Base-by-base conservation (phyloP, 2,888 invertebrate species). In the Anorthoa munda region DNA sequence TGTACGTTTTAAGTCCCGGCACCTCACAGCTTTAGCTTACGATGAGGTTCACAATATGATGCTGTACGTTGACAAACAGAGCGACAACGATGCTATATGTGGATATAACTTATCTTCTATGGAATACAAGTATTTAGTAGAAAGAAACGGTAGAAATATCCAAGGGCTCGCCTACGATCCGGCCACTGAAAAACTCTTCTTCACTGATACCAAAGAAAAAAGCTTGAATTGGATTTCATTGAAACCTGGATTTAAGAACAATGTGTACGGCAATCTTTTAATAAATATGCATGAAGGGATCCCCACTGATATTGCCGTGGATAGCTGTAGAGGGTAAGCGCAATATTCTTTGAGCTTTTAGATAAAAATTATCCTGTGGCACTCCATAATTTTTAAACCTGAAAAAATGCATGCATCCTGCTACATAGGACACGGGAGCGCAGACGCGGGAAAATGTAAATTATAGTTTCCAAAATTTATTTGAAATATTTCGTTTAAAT, bases 101-200 rank as follows among this genome's bases (percentile, higher is more conserved):
- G 97, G 97, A 78, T 95, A 91, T 85, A 91, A 94, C 71, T 80
- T 95, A 87, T 85, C 88, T 21, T 92, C 91, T 11, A 94, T 93
- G 73, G 93, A 94, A 82, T 93, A 91, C 77, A 92, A 93, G 65
- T 90, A 94, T 4, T 87, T 97, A 68, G 94, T 97, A 5, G 95
- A 93, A 77, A 97, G 92, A 72, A 96, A 93, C 39, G 59, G 59
- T 7, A 18, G 39, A 85, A 97, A 95, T 46, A 97, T 98, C 51
- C 97, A 97, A 90, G 98, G 98, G 9, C 93, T 99, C 81, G 97
- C 98, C 1, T 98, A 98, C 88, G 99, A 99, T 94, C 97, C 97
- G 0, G 92, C 97, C 0, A 96, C 97, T 60, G 97, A 97, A 31
- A 97, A 97, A 74, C 95, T 99, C 18, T 99, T 98, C 94, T 99